Percentiles rank a stretch among this genome's conserved stretches.
Evolutionary conservation across 2,888 invertebrate species (phyloP).

Genomic region (Blera fallax): DNA sequence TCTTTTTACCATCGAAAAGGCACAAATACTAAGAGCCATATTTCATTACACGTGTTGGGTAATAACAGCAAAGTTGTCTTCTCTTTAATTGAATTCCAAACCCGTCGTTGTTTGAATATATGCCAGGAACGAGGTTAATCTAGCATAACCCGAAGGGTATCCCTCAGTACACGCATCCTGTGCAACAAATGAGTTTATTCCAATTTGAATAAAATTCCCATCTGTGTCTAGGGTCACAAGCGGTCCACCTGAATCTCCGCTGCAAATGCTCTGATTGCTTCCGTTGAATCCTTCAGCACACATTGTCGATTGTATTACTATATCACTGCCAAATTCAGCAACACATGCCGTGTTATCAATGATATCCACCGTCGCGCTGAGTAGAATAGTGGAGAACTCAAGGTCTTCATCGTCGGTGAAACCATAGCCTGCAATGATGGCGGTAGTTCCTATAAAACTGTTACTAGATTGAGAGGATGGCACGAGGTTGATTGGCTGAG

Average conservation of each 20-base stretch:
- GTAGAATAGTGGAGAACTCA: constrained; percentile 76
- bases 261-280: constrained; percentile 78
- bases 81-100: not conserved
- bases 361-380: constrained; percentile 77
- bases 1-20: no score
- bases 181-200: constrained; percentile 80
- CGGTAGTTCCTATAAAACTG: constrained; percentile 75
- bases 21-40: no score
- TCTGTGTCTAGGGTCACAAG: constrained; percentile 73
- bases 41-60: no score
- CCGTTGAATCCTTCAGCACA: constrained; percentile 76
- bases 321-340: constrained; percentile 72
- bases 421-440: constrained; percentile 78
- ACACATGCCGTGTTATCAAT: constrained; percentile 76
- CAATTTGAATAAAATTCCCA: constrained; percentile 77
- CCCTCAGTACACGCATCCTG: constrained; percentile 77
- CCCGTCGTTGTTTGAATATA: constrained; percentile 76
- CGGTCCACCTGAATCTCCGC: constrained; percentile 80
- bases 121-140: constrained; percentile 77
- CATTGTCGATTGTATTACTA: constrained; percentile 76
- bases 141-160: constrained; percentile 78
- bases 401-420: constrained; percentile 77
- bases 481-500: constrained; percentile 77
- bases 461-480: constrained; percentile 60
- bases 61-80: no score